Conservation (phyloP, 2,888 invertebrate genomes). For the Drosophila setosimentum region DNA sequence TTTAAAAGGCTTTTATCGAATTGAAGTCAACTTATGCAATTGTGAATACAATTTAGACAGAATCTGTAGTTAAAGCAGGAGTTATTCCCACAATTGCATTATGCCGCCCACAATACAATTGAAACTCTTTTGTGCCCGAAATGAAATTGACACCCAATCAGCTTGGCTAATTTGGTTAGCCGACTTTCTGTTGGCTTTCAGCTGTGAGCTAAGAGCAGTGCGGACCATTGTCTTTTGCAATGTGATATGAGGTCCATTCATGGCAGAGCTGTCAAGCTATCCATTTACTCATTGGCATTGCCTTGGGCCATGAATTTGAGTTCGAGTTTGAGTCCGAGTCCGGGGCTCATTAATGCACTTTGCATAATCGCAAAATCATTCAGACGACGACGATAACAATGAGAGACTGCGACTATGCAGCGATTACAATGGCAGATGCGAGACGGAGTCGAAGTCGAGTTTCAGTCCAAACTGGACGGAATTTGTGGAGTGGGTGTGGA, state of each 20-base stretch:
- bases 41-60: neutral
- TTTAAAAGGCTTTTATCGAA: neutral
- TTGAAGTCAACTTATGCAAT: neutral
- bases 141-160: conserved; percentile 57
- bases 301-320: conserved; percentile 60
- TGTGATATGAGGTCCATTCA: conserved; percentile 64
- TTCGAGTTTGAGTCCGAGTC: conserved; percentile 48
- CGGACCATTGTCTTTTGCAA: conserved; percentile 73
- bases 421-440: conserved; percentile 40
- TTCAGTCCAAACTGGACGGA: conserved; percentile 21
- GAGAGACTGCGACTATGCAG: conserved; percentile 38
- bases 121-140: conserved; percentile 35
- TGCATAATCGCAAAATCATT: conserved; percentile 81
- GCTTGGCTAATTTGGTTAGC: conserved; percentile 63
- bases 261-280: conserved; percentile 45
- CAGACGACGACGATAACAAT: conserved; percentile 62
- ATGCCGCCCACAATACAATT: conserved; percentile 9
- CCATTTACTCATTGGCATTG: conserved; percentile 61
- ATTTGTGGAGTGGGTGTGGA: conserved; percentile 13
- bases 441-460: conserved; percentile 18
- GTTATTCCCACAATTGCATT: conserved; percentile 20
- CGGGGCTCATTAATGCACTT: conserved; percentile 80
- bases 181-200: conserved; percentile 22
- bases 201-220: conserved; percentile 15
- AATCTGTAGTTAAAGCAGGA: conserved; percentile 1